These are phyloP conservation scores for Cheilosia variabilis DNA, from an alignment of 2,888 invertebrate species.

Conservation along the genomic window DNA sequence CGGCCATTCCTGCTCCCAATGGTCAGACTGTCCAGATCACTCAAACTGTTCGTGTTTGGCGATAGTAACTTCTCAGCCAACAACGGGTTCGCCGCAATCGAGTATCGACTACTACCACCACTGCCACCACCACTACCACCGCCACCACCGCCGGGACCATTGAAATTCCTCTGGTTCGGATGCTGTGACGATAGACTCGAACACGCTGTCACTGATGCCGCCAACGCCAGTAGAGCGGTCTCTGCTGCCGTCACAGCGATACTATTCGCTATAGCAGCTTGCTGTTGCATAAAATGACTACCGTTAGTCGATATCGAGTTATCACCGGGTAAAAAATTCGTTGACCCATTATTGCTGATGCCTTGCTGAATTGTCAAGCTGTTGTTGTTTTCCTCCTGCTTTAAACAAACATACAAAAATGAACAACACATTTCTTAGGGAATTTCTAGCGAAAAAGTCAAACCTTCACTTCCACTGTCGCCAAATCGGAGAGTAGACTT, in stretches of 20 bases:
- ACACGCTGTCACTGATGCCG: slow-evolving; percentile 76
- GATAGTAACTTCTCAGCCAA: slow-evolving; percentile 93
- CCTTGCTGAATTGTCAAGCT: slow-evolving; percentile 75
- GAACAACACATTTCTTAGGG: slow-evolving; percentile 7
- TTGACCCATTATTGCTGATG: slow-evolving; percentile 65
- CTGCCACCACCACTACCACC: slow-evolving; percentile 44
- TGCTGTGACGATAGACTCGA: slow-evolving; percentile 75
- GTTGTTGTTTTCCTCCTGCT: slow-evolving; percentile 83
- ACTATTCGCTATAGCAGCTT: slow-evolving; percentile 66
- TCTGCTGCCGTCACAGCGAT: slow-evolving; percentile 77
- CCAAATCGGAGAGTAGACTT: slow-evolving; percentile 91
- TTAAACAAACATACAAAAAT: slow-evolving; percentile 75
- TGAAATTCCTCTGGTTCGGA: slow-evolving; percentile 72
- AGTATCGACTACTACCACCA: slow-evolving; percentile 86
- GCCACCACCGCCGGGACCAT: slow-evolving; percentile 77
- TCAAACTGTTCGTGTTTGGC: slow-evolving; percentile 83
- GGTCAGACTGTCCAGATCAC: slow-evolving; percentile 78
- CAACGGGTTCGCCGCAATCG: slow-evolving; percentile 93
- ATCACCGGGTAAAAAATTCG: slow-evolving; percentile 66
- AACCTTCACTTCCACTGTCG: slow-evolving; percentile 90
- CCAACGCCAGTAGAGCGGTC: slow-evolving; percentile 77
- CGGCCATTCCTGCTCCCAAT: slow-evolving; percentile 76
- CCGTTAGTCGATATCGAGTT: slow-evolving; percentile 64
- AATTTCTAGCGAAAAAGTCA: slow-evolving; percentile 69
- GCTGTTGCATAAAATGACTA: slow-evolving; percentile 70